Percentiles rank a stretch among this genome's conserved stretches.
phyloP scores from a whole-genome alignment of 2,888 invertebrate genomes.

The Anticlea derivata region DNA sequence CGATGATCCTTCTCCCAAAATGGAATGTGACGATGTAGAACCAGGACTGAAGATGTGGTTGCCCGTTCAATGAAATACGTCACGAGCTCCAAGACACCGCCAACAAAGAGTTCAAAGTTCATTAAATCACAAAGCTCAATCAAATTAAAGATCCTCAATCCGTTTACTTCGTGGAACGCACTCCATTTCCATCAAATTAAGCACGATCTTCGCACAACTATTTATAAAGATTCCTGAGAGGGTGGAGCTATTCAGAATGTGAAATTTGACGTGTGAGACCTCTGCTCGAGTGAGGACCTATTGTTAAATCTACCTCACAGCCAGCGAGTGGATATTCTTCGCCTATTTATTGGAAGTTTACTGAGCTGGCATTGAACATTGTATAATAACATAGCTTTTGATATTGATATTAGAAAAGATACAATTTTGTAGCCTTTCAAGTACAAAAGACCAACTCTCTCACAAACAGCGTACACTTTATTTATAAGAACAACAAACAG shows the following conservation, averaged over 20 bases:
- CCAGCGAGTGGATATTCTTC: conserved; percentile 62
- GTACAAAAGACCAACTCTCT: too few relatives aligned
- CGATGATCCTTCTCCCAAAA: too few relatives aligned
- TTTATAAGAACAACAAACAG: too few relatives aligned
- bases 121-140: conserved; percentile 55
- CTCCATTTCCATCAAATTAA: conserved; percentile 80
- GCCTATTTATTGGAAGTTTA: conserved; percentile 56
- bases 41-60: too few relatives aligned
- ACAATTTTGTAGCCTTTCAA: too few relatives aligned
- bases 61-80: too few relatives aligned
- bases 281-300: conserved; percentile 47
- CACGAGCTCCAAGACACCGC: too few relatives aligned
- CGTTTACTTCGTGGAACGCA: conserved; percentile 70
- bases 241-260: conserved; percentile 72
- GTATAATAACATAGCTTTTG: too few relatives aligned
- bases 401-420: too few relatives aligned
- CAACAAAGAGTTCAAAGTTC: conserved; percentile 24
- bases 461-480: too few relatives aligned
- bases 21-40: too few relatives aligned
- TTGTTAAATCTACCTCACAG: conserved; percentile 73
- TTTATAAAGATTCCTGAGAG: conserved; percentile 79
- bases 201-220: conserved; percentile 75
- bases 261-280: conserved; percentile 82
- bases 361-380: too few relatives aligned
- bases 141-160: conserved; percentile 66